These are phyloP conservation scores for Sorex maritimensis DNA, from an alignment of 2,797 vertebrate species.

Conservation along the genomic window DNA sequence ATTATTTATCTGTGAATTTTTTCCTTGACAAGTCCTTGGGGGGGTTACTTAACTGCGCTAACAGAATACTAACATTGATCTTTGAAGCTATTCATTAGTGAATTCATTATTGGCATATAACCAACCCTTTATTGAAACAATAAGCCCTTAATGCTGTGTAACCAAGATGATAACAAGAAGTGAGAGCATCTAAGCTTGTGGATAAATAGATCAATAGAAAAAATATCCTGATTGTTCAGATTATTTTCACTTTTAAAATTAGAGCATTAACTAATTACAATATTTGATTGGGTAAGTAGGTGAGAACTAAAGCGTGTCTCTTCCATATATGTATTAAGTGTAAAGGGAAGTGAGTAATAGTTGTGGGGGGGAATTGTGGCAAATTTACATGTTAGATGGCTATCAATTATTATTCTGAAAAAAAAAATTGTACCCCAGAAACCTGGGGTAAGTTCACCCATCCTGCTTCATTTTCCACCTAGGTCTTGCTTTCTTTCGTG, in stretches of 20 bases:
- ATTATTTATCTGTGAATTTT: conserved; percentile 18
- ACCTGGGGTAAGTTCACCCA: background rate
- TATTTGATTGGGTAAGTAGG: background rate
- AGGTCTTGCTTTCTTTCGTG: background rate
- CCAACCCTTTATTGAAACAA: background rate
- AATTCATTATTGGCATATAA: conserved; percentile 47
- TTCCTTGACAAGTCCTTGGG: conserved; percentile 2
- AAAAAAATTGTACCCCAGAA: background rate
- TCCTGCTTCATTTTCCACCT: background rate
- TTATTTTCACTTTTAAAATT: conserved; percentile 2
- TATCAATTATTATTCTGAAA: conserved; percentile 15
- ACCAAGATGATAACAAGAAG: background rate
- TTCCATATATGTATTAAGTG: background rate
- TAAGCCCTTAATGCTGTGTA: background rate
- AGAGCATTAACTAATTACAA: conserved; percentile 34
- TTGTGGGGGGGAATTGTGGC: background rate
- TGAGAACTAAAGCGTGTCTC: background rate
- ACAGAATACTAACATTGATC: conserved; percentile 54
- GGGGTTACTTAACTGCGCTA: background rate
- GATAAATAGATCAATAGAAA: conserved; percentile 7
- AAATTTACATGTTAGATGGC: conserved; percentile 2
- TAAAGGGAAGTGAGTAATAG: background rate
- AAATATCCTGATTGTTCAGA: background rate
- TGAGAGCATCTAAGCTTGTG: background rate
- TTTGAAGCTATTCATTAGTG: conserved; percentile 69